These are phyloP conservation scores for Drosophila bocqueti DNA, from an alignment of 1,140 invertebrate species.

Conservation along the genomic window DNA sequence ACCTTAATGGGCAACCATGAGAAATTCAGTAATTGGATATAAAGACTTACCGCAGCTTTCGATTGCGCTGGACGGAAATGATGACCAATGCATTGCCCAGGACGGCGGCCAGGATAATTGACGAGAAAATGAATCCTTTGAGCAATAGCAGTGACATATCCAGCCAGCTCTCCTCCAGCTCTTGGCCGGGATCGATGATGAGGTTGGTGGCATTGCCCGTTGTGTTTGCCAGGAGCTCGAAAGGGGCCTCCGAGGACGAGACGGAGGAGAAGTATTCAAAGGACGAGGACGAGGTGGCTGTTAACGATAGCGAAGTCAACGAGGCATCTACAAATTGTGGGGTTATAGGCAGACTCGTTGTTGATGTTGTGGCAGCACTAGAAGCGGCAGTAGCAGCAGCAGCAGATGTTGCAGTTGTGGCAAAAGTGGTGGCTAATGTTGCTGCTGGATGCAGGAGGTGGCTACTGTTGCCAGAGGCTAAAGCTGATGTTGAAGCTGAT, in stretches of 20 bases:
- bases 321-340: slow-evolving; percentile 73
- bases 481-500: slow-evolving; percentile 11
- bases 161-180: slow-evolving; percentile 84
- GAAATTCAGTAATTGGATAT: slow-evolving; percentile 5
- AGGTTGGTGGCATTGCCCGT: slow-evolving; percentile 61
- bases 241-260: slow-evolving; percentile 36
- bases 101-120: slow-evolving; percentile 94
- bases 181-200: slow-evolving; percentile 17
- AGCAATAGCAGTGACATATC: slow-evolving; percentile 87
- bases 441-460: slow-evolving; percentile 28
- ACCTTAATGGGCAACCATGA: no score
- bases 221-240: slow-evolving; percentile 61
- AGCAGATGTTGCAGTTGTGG: slow-evolving; percentile 33
- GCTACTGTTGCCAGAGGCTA: slow-evolving; percentile 26
- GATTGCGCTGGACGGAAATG: slow-evolving; percentile 87
- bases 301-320: slow-evolving; percentile 79
- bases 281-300: slow-evolving; percentile 54
- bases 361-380: slow-evolving; percentile 9
- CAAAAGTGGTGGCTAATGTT: slow-evolving; percentile 30
- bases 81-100: slow-evolving; percentile 95
- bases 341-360: slow-evolving; percentile 60
- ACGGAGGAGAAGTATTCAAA: slow-evolving; percentile 15
- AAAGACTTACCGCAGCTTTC: slow-evolving; percentile 82
- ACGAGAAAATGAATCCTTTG: slow-evolving; percentile 91
- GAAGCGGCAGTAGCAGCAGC: background rate